Evolutionary conservation across 2,888 invertebrate genomes (phyloP), one percentile per base, ranked within the genome.

Genomic region (Caenorhabditis uteleia): DNA sequence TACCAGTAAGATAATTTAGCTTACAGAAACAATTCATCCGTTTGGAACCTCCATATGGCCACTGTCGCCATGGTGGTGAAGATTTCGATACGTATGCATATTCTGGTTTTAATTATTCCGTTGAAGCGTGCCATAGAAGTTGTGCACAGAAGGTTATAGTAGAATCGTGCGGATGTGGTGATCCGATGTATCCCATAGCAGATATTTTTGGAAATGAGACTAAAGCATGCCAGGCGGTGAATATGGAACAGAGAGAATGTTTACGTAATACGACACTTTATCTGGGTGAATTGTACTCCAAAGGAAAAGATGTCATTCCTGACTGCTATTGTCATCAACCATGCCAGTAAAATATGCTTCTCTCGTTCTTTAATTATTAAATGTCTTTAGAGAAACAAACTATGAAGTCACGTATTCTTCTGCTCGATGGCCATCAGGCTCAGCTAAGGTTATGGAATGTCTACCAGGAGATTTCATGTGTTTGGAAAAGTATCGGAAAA

Each of bases 381-480:
- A n/a, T 10, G 0, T 23, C 36, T 67, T 29, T 31, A 81, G 82
- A 42, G 82, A 82, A 59, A 80, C 77, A 25, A 82, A 79, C 58
- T 82, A 83, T 47, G 83, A 82, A 72, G 79, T 83, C 23, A 78
- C 80, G 3, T 82, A 82, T 51, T 82, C 82, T 2, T 81, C 82
- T 1, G 82, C 82, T 16, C 59, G 82, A 18, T 82, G 82, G 82
- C 82, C 82, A 1, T 80, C 83, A 0, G 83, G 81, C 14, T 82
- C 83, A 1, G 77, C 82, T 3, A 82, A 82, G 60, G 74, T 82
- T 4, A 76, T 82, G 76, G 82, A 82, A 55, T 82, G 82, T 44
- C 56, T 71, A 7, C 70, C 77, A 2, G 73, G 69, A n/a, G 82
- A 82, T 64, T 74, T 71, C 39, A 43, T 82, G 36, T 82, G 82